Percentiles rank a stretch among this genome's conserved stretches.
These are phyloP conservation scores for Oxycera nigricornis DNA, from an alignment of 2,888 invertebrate species.

Conservation along the genomic window DNA sequence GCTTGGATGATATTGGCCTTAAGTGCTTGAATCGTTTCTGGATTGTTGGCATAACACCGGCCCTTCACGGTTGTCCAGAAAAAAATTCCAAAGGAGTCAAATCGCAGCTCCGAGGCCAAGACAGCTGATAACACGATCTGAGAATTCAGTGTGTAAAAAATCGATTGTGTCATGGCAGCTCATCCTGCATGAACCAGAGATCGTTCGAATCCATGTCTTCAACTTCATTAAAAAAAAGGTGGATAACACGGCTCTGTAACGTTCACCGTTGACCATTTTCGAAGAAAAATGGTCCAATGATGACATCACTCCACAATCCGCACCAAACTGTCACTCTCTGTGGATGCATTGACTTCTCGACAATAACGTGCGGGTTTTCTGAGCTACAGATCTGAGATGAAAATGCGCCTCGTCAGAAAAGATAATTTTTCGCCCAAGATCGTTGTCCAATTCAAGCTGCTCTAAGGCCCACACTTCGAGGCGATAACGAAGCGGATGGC, in stretches of 20 bases:
- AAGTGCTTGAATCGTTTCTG: slow-evolving; percentile 7
- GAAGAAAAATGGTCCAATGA: background rate
- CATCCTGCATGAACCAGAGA: background rate
- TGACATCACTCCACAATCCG: background rate
- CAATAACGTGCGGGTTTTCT: background rate
- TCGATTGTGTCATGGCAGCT: background rate
- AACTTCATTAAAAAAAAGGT: no score
- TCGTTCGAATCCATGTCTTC: background rate
- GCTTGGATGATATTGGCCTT: slow-evolving; percentile 4
- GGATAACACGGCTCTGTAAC: no score
- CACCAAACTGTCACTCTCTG: background rate
- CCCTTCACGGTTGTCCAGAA: background rate
- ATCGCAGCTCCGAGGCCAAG: background rate
- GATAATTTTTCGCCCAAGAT: slow-evolving; percentile 9
- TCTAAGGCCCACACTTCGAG: background rate
- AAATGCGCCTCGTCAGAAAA: slow-evolving; percentile 4
- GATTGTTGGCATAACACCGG: slow-evolving; percentile 14
- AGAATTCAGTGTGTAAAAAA: background rate
- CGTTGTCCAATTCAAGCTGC: background rate
- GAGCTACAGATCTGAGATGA: background rate
- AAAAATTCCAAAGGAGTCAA: slow-evolving; percentile 4
- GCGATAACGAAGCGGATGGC: slow-evolving; percentile 31
- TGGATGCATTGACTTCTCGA: background rate
- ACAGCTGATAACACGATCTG: slow-evolving; percentile 10
- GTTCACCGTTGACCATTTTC: background rate